phyloP scores from a whole-genome alignment of 2,797 vertebrate species.

The Lates japonicus region DNA sequence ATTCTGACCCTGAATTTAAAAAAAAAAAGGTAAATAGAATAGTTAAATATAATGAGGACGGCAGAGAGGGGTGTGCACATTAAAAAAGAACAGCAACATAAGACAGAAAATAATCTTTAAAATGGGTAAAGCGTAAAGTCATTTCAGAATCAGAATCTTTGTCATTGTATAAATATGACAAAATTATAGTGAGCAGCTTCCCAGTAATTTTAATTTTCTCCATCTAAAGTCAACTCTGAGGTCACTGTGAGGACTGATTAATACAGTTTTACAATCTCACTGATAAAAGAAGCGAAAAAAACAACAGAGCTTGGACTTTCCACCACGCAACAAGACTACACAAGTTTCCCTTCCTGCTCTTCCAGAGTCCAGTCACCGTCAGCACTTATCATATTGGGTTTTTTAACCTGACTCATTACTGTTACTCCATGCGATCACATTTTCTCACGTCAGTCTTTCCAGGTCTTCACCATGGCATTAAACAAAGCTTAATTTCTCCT shows the following conservation, averaged over 20 bases:
- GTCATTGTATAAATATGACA: too few species aligned
- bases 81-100: neutral
- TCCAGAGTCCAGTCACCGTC: neutral
- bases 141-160: too few species aligned
- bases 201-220: neutral
- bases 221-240: neutral
- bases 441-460: neutral
- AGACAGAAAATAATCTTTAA: neutral
- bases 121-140: neutral
- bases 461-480: neutral
- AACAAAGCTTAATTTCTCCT: neutral
- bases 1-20: slow-evolving; percentile 5
- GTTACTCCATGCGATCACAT: neutral
- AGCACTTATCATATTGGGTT: neutral
- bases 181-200: too few species aligned
- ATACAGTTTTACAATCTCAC: neutral
- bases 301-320: neutral
- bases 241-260: neutral
- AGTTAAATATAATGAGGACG: neutral
- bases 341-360: too few species aligned
- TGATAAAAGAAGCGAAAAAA: neutral
- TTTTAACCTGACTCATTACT: neutral
- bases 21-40: neutral
- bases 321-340: too few species aligned
- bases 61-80: neutral